Conservation (phyloP, 1,140 invertebrate species). For the Bombus confusus region DNA sequence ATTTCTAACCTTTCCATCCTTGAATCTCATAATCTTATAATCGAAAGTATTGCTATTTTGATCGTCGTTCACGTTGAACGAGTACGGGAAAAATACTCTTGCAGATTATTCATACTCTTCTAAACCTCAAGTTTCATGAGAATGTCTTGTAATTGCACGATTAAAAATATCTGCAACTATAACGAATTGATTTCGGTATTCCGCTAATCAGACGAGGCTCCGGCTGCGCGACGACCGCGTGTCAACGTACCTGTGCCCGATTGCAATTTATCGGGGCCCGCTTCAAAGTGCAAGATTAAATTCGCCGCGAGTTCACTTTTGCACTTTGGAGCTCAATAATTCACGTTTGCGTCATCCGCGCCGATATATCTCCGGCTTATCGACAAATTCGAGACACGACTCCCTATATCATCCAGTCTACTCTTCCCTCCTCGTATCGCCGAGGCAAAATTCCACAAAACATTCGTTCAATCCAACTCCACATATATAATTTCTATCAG, state of each 20-base stretch:
- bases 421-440: not conserved
- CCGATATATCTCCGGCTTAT: slow-evolving; percentile 5
- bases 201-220: not conserved
- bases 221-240: not conserved
- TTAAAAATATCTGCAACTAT: not conserved
- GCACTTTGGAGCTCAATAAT: slow-evolving; percentile 52
- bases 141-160: not conserved
- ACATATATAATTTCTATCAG: not conserved
- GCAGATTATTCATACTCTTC: not conserved
- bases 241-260: not conserved
- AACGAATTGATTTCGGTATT: not conserved
- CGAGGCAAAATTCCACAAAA: not conserved
- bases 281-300: slow-evolving; percentile 58
- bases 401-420: not conserved
- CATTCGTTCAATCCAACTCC: not conserved
- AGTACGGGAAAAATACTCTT: too few relatives aligned
- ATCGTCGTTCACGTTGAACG: too few relatives aligned
- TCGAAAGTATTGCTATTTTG: not conserved
- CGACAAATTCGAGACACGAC: slow-evolving; percentile 3
- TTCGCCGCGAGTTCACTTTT: slow-evolving; percentile 29
- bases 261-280: not conserved
- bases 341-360: slow-evolving; percentile 15
- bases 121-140: not conserved
- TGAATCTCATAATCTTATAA: not conserved
- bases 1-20: not conserved